phyloP scores from a whole-genome alignment of 2,888 invertebrate genomes.

The Orthosia gothica region DNA sequence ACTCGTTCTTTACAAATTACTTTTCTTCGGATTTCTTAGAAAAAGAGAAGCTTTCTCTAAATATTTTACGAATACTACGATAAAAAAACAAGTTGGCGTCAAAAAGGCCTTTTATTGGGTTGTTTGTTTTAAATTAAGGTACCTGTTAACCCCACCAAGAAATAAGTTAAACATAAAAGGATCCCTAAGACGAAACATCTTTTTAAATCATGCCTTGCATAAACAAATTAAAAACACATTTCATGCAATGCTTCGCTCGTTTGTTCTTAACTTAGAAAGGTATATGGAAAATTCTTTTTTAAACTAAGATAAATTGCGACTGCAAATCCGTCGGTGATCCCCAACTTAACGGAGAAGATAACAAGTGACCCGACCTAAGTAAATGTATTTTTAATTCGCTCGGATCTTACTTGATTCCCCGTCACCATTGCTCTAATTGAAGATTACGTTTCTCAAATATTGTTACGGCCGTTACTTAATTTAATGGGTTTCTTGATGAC shows the following conservation, averaged over 20 bases:
- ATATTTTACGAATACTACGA: background rate
- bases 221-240: conserved; percentile 22
- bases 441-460: conserved; percentile 63
- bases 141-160: background rate
- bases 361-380: conserved; percentile 62
- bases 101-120: background rate
- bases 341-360: conserved; percentile 36
- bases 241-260: conserved; percentile 21
- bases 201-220: background rate
- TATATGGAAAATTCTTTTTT: conserved; percentile 24
- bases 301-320: conserved; percentile 46
- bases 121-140: background rate
- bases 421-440: conserved; percentile 62
- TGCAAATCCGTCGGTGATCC: conserved; percentile 45
- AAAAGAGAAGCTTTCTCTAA: background rate
- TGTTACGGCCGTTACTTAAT: conserved; percentile 43
- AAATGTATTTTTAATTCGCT: conserved; percentile 71
- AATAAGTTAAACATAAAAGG: background rate
- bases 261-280: conserved; percentile 12
- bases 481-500: conserved; percentile 49
- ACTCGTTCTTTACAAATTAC: background rate
- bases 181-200: background rate
- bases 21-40: background rate
- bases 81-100: background rate
- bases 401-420: conserved; percentile 57